Evolutionary conservation across 2,113 vertebrate genomes (phyloP), one percentile per base, ranked within the genome.

Genomic region (Sinosuthora webbiana): DNA sequence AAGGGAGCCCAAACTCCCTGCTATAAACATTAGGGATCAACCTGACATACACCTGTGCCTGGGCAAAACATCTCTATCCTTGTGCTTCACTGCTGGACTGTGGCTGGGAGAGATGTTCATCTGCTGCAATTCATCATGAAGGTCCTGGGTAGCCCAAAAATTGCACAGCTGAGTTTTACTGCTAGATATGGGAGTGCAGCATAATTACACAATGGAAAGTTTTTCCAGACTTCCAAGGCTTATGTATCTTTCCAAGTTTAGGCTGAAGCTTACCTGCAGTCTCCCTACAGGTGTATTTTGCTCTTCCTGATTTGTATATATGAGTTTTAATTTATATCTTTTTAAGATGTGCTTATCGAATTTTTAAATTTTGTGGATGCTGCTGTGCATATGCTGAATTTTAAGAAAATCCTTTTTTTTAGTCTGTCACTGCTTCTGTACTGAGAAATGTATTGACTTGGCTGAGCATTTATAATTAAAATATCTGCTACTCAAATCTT

Each of bases 401-500:
- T 63, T 35, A 76, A 81, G 55, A 81, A 83, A 86, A 56, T 30
- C 2, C 1, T 28, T 70, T 83, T n/a, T 49, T 85, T 55, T 56
- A 15, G 11, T 20, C n/a, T 87, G 53, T 55, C 1, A 6, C 31
- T 79, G 41, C 52, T 93, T 28, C 59, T 67, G 23, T 62, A 25
- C 44, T 50, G 63, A 80, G 44, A 94, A 89, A 82, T 24, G 44
- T 74, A 87, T 70, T 89, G 91, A 69, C 53, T 71, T 75, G 53
- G 31, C 37, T 71, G 83, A 78, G 63, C 42, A 55, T 67, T 83
- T 92, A 23, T 73, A 90, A 95, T 82, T 74, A 89, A 87, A 94
- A 47, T 77, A 93, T 35, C 59, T 74, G 62, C 49, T 84, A 49
- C 63, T 91, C 47, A 30, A 37, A 52, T 64, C 83, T 95, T 63